phyloP scores from a whole-genome alignment of 1,140 invertebrate species.

The Drosophila sucinea region DNA sequence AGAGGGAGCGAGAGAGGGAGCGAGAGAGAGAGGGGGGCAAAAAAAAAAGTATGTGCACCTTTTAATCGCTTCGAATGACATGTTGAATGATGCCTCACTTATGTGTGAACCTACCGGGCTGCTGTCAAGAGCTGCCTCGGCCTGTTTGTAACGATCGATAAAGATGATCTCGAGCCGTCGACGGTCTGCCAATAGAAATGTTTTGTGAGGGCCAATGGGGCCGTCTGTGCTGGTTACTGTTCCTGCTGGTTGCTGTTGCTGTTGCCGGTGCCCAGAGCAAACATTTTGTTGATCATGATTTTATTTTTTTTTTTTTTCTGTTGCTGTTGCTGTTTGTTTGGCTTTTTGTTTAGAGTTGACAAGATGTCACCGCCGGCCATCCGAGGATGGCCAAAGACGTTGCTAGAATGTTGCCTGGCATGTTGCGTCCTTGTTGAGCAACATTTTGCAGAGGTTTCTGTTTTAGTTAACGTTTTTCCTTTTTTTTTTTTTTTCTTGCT shows the following conservation, averaged over 20 bases:
- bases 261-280: conserved; percentile 14
- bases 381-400: conserved; percentile 32
- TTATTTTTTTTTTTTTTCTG: conserved; percentile 29
- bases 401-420: conserved; percentile 71
- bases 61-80: conserved; percentile 77
- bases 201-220: conserved; percentile 37
- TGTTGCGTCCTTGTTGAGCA: conserved; percentile 79
- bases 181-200: conserved; percentile 67
- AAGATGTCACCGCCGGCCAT: conserved; percentile 78
- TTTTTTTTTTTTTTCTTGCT: conserved; percentile 17
- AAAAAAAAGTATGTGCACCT: conserved; percentile 46
- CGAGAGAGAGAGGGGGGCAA: background rate
- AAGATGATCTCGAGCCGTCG: conserved; percentile 64
- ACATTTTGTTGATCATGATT: conserved; percentile 81
- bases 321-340: background rate
- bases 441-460: conserved; percentile 41
- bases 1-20: background rate
- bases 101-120: conserved; percentile 78
- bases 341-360: conserved; percentile 56
- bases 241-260: background rate
- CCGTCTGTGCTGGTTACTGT: background rate
- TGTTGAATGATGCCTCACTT: conserved; percentile 78
- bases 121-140: conserved; percentile 76
- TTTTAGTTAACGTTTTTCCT: conserved; percentile 8
- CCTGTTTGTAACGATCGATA: conserved; percentile 68